phyloP scores from a whole-genome alignment of 2,113 vertebrate species.

The Synodontis membranacea region DNA sequence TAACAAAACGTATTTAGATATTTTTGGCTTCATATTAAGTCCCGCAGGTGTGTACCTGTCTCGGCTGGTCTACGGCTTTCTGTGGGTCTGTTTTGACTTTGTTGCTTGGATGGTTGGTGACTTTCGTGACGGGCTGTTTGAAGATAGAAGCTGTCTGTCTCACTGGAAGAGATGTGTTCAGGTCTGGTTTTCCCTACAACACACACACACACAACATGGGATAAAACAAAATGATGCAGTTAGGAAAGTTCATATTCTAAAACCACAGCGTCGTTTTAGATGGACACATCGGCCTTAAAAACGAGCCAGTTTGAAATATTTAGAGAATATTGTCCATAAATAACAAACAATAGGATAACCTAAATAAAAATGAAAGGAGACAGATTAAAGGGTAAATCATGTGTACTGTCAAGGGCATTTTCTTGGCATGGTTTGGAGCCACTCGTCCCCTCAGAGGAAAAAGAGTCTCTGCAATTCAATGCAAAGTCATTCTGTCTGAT shows the following conservation, averaged over 20 bases:
- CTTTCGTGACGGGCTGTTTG: slow-evolving; percentile 97
- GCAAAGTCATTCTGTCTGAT: not conserved
- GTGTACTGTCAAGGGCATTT: not conserved
- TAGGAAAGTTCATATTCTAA: not conserved
- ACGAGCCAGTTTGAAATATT: not conserved
- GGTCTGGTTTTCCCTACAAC: slow-evolving; percentile 89
- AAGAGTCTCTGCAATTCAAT: not conserved
- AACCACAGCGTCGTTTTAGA: not conserved
- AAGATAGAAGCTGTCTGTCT: slow-evolving; percentile 98
- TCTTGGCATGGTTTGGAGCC: not conserved
- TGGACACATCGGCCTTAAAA: not conserved
- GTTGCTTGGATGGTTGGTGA: slow-evolving; percentile 97
- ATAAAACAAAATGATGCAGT: not conserved
- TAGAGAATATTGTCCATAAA: not conserved
- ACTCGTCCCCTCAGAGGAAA: not conserved
- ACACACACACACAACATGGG: slow-evolving; percentile 21
- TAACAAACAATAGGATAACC: not conserved
- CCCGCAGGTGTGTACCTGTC: slow-evolving; percentile 79
- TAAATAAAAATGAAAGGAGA: not conserved
- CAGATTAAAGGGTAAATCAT: not conserved
- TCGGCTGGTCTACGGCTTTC: slow-evolving; percentile 96
- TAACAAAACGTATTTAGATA: not conserved
- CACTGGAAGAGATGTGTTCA: slow-evolving; percentile 95
- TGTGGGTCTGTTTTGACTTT: slow-evolving; percentile 99
- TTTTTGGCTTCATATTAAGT: not conserved